Base-by-base conservation (phyloP, 2,113 vertebrate species). In the Caranx ignobilis region DNA sequence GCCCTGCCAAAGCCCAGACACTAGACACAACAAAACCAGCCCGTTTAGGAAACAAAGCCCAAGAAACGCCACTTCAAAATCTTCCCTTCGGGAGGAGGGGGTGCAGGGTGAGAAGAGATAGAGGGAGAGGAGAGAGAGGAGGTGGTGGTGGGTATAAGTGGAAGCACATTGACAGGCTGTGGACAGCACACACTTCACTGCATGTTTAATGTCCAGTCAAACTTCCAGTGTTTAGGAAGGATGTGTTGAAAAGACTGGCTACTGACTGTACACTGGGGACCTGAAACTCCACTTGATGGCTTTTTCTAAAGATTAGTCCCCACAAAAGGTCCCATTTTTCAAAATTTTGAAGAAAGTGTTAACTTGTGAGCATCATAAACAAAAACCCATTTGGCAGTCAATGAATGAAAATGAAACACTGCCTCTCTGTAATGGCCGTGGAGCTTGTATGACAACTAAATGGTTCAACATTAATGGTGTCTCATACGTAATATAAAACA, bases 1-100 rank as follows among this genome's bases (percentile, higher is more conserved):
- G 71, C 85, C 55, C 77, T 88, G 82, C 80, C 75, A 87, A 82
- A 76, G 71, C 81, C 73, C 75, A 81, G 89, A 84, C 85, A 82
- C 67, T 81, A 93, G 91, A 93, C 92, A 93, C 84, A 94, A 93
- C 90, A 93, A 90, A 86, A 84, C 79, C 59, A 84, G 47, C 45
- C 87, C 81, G 57, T 84, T 83, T 83, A 79, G 62, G 79, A 88
- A 91, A 88, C 79, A 88, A 88, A 91, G 79, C 76, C 72, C 61
- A 79, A 71, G 64, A 84, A 89, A 84, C 21, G 64, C 83, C 87
- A 91, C 90, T 92, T 92, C 85, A 91, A 90, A 90, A 86, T 87
- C 81, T 71, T 83, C 59, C 80, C 79, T 37, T 37, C 6, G 3
- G 18, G 65, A 69, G 75, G 66, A 45, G 32, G 32, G 57, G 61